phyloP scores from a whole-genome alignment of 2,113 vertebrate species.

The Budorcas taxicolor region DNA sequence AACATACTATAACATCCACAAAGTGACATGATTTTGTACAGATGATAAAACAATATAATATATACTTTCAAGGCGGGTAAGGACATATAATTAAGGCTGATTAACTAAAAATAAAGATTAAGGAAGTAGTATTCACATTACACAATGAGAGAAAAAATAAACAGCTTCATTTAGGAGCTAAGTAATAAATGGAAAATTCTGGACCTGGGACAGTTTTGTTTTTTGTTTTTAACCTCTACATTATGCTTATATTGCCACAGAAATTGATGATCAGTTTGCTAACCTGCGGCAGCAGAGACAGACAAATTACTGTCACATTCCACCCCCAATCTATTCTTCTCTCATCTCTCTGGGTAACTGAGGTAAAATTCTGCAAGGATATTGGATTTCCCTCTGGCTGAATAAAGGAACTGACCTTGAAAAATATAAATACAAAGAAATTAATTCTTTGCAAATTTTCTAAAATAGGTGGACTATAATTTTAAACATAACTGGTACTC shows the following conservation, averaged over 20 bases:
- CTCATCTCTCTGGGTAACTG: not conserved
- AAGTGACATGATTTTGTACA: not conserved
- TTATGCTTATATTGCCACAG: not conserved
- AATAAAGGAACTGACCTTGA: not conserved
- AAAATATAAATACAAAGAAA: constrained; percentile 4
- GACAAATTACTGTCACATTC: not conserved
- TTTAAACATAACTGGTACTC: not conserved
- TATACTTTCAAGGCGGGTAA: not conserved
- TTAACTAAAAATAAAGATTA: not conserved
- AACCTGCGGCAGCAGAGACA: not conserved
- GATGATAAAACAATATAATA: not conserved
- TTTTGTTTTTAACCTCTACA: not conserved
- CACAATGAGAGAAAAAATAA: not conserved
- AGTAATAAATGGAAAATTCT: not conserved
- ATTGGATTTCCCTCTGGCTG: not conserved
- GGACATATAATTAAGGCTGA: not conserved
- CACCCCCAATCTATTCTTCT: not conserved
- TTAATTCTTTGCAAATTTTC: not conserved
- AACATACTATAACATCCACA: not conserved
- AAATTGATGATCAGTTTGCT: not conserved
- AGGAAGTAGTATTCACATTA: not conserved
- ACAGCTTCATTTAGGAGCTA: not conserved
- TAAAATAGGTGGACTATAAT: not conserved
- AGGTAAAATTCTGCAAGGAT: not conserved
- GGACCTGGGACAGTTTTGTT: not conserved